phyloP scores from a whole-genome alignment of 2,888 invertebrate genomes.

The Cheilosia vulpina region DNA sequence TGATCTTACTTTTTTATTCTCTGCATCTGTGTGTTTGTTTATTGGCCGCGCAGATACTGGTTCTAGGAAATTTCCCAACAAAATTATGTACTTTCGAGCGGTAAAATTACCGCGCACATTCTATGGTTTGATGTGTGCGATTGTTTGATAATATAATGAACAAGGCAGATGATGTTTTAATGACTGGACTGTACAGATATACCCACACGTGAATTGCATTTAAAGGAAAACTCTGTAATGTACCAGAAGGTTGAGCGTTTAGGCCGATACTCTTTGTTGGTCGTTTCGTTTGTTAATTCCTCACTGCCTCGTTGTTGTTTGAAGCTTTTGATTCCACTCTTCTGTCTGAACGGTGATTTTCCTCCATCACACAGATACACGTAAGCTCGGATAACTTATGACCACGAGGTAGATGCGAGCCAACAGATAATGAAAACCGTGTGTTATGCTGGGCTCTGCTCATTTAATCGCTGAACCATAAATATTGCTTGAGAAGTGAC shows the following conservation, averaged over 20 bases:
- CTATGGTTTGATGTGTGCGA: slow-evolving; percentile 44
- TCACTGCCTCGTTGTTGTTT: neutral
- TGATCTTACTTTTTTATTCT: slow-evolving; percentile 47
- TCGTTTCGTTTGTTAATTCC: neutral
- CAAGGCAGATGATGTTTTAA: slow-evolving; percentile 32
- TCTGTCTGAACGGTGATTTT: slow-evolving; percentile 31
- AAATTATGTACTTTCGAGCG: slow-evolving; percentile 46
- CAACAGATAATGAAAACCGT: slow-evolving; percentile 45
- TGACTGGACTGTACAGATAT: slow-evolving; percentile 30
- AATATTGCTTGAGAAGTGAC: slow-evolving; percentile 27
- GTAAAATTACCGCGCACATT: slow-evolving; percentile 53
- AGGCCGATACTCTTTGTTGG: slow-evolving; percentile 48
- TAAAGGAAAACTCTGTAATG: slow-evolving; percentile 22
- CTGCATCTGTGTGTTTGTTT: slow-evolving; percentile 49
- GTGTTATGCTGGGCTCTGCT: slow-evolving; percentile 41
- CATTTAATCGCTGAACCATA: slow-evolving; percentile 58
- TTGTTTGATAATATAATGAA: slow-evolving; percentile 39
- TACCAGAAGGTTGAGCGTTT: slow-evolving; percentile 50
- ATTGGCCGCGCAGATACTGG: slow-evolving; percentile 48
- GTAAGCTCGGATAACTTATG: slow-evolving; percentile 59
- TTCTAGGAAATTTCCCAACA: slow-evolving; percentile 52
- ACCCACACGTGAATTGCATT: slow-evolving; percentile 23
- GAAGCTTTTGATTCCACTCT: neutral
- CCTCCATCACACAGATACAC: neutral
- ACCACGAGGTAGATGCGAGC: slow-evolving; percentile 60